These are phyloP conservation scores for Leptogaster cylindrica DNA, from an alignment of 2,888 invertebrate genomes.

Conservation along the genomic window DNA sequence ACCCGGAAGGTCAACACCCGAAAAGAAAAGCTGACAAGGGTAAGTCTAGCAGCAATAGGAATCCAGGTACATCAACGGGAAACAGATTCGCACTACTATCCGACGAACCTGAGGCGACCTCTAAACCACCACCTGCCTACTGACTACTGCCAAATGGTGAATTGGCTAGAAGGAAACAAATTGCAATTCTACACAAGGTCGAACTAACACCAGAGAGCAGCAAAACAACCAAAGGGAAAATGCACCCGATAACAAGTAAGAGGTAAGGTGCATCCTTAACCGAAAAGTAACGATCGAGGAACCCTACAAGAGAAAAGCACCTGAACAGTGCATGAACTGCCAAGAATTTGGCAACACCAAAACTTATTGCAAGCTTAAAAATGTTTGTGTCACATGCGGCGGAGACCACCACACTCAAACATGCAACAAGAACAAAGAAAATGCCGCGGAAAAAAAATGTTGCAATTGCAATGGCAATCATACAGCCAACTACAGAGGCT, in stretches of 20 bases:
- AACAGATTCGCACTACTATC: not conserved
- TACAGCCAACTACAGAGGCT: not conserved
- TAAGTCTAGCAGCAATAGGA: no score
- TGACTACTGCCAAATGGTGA: not conserved
- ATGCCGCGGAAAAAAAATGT: not conserved
- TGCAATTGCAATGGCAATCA: not conserved
- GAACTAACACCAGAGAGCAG: no score
- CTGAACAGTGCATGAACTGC: no score
- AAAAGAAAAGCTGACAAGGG: no score
- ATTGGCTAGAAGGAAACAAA: no score
- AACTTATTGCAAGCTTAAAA: not conserved
- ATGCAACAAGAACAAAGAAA: not conserved
- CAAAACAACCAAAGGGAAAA: no score
- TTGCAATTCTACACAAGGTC: no score
- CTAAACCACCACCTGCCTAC: not conserved
- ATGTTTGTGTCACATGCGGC: not conserved
- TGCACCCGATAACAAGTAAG: no score
- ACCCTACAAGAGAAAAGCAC: not conserved
- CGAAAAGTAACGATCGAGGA: not conserved
- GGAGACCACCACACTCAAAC: not conserved
- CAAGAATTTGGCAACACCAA: not conserved
- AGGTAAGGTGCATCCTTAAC: not conserved
- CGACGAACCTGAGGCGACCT: not conserved
- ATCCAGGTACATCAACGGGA: not conserved
- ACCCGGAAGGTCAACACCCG: no score